Percentiles rank a stretch among this genome's conserved stretches.
These are phyloP conservation scores for Podilymbus podiceps DNA, from an alignment of 2,113 vertebrate species.

Conservation along the genomic window DNA sequence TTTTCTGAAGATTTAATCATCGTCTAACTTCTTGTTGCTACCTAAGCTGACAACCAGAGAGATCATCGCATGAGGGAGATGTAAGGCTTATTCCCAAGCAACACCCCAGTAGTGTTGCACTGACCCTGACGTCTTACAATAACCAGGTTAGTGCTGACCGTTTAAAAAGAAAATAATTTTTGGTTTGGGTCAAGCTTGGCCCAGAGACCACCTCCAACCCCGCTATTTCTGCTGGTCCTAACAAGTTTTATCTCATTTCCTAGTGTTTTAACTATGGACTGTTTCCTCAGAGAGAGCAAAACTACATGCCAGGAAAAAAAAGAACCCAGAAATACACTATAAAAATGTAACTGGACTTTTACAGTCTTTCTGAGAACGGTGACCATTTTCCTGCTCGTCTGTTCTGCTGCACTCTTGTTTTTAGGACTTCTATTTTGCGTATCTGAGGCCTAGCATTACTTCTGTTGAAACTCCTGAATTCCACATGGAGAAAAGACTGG, in stretches of 20 bases:
- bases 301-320: neutral
- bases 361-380: neutral
- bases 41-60: neutral
- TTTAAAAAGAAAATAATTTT: neutral
- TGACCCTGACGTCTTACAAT: neutral
- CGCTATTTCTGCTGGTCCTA: neutral
- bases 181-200: neutral
- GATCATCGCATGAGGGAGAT: neutral
- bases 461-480: neutral
- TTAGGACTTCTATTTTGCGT: neutral
- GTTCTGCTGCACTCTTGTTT: neutral
- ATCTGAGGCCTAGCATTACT: neutral
- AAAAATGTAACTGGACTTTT: neutral
- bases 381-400: neutral
- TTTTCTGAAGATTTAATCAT: neutral
- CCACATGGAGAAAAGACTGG: neutral
- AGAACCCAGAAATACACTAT: neutral
- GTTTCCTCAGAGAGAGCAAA: neutral
- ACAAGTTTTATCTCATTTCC: neutral
- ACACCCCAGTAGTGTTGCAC: neutral
- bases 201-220: neutral
- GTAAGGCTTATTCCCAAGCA: neutral
- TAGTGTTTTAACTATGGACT: neutral
- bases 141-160: neutral
- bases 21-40: neutral